Percentiles rank a stretch among this genome's conserved stretches.
Evolutionary conservation across 2,888 invertebrate genomes (phyloP).

Genomic region (Celastrina argiolus): DNA sequence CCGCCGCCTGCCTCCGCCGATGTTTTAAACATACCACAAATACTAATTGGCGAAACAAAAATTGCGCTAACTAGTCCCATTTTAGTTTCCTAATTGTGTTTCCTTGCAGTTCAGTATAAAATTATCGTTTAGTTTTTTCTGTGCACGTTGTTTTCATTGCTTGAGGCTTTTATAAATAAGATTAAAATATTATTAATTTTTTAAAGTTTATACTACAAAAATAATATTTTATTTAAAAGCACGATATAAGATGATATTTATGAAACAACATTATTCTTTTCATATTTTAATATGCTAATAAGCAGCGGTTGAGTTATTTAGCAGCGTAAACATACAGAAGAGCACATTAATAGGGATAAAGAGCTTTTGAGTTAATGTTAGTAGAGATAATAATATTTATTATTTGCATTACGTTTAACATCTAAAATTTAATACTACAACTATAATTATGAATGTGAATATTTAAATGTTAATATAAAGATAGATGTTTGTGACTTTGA

Average conservation of each 20-base stretch:
- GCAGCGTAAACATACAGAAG: neutral
- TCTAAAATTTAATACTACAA: constrained; percentile 12
- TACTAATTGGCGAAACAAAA: constrained; percentile 14
- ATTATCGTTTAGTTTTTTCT: neutral
- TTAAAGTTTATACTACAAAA: neutral
- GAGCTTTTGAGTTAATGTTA: constrained; percentile 7
- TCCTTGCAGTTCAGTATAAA: neutral
- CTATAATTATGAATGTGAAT: too few relatives aligned
- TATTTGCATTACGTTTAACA: neutral
- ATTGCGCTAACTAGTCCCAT: constrained; percentile 6
- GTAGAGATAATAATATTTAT: constrained; percentile 8
- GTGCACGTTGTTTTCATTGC: too few relatives aligned
- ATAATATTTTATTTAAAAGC: neutral
- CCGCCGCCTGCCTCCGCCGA: constrained; percentile 36
- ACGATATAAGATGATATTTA: neutral
- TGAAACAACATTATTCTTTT: neutral
- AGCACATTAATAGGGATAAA: constrained; percentile 3
- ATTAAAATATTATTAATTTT: too few relatives aligned
- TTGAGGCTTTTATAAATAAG: too few relatives aligned
- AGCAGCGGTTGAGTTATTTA: constrained; percentile 11
- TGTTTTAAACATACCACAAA: constrained; percentile 31
- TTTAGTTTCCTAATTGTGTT: constrained; percentile 2
- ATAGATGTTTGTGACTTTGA: too few relatives aligned
- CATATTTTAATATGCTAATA: constrained; percentile 11
- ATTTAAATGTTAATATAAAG: too few relatives aligned